phyloP scores from a whole-genome alignment of 2,113 vertebrate genomes.

The Ia io region DNA sequence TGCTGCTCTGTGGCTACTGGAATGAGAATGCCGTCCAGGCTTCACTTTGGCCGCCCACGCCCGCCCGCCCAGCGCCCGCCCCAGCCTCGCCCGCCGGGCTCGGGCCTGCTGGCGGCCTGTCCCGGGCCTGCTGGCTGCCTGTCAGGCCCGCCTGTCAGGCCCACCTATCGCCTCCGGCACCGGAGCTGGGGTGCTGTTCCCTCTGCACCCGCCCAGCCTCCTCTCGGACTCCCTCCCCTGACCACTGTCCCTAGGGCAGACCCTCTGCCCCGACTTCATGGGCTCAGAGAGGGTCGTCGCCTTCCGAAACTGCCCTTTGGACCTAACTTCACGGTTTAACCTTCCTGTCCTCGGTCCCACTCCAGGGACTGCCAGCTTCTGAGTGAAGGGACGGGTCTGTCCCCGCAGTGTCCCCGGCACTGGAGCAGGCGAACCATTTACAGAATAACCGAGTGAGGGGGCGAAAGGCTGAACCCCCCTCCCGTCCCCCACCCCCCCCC shows the following conservation, averaged over 20 bases:
- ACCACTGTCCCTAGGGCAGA: neutral
- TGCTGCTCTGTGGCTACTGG: neutral
- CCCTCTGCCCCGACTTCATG: neutral
- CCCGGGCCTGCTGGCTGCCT: neutral
- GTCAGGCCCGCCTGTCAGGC: neutral
- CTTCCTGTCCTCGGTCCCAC: neutral
- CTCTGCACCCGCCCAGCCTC: neutral
- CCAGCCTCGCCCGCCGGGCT: neutral
- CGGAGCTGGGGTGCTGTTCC: neutral
- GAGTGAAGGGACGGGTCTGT: neutral
- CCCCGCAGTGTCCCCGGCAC: neutral
- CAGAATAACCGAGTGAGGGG: neutral
- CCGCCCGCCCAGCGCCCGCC: neutral
- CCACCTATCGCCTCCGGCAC: neutral
- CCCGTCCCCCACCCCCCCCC: neutral
- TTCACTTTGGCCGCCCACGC: neutral
- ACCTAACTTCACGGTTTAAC: neutral
- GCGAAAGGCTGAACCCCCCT: neutral
- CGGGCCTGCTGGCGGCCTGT: too few relatives aligned
- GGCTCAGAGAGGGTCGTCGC: neutral
- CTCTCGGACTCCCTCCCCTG: neutral
- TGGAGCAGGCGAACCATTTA: neutral
- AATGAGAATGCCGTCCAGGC: neutral
- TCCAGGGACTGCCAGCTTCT: neutral
- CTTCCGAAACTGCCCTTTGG: neutral